phyloP scores from a whole-genome alignment of 2,113 vertebrate species.

The human (Homo sapiens) region GRCh38 chr1:51270001-51270500 shows the following conservation, averaged over 20 bases:
- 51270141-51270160: neutral
- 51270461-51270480: too few relatives aligned
- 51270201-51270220: slow-evolving; percentile 41
- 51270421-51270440: too few relatives aligned
- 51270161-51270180: slow-evolving; percentile 7
- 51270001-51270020: slow-evolving; percentile 98
- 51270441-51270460: too few relatives aligned
- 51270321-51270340: neutral
- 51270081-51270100: slow-evolving; percentile 95
- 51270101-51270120: slow-evolving; percentile 98
- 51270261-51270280: neutral
- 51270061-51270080: slow-evolving; percentile 98
- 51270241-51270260: neutral
- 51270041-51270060: slow-evolving; percentile 98
- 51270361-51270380: too few relatives aligned
- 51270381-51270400: too few relatives aligned
- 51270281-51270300: too few relatives aligned
- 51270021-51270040: slow-evolving; percentile 98
- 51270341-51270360: too few relatives aligned
- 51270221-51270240: neutral
- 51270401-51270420: too few relatives aligned
- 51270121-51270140: slow-evolving; percentile 91
- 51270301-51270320: neutral
- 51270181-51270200: neutral
- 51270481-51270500: too few relatives aligned